These are phyloP conservation scores for Abrostola tripartita DNA, from an alignment of 2,888 invertebrate species.

Conservation along the genomic window DNA sequence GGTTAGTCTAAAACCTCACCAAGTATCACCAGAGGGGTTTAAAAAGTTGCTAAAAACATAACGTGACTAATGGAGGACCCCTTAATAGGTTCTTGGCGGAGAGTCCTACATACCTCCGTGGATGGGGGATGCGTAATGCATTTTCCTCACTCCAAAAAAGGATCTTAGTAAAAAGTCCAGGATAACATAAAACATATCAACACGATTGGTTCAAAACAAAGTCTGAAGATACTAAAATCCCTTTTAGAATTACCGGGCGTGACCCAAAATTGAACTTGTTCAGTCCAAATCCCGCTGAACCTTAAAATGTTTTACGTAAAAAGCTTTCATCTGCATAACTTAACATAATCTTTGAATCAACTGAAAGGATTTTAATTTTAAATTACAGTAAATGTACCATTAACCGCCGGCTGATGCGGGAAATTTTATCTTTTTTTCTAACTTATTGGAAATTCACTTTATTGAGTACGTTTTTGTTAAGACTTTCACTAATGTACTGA, in stretches of 20 bases:
- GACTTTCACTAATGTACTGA: conserved; percentile 6
- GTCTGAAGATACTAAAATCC: conserved; percentile 31
- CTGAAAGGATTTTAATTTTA: conserved; percentile 83
- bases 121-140: no score
- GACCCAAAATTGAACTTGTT: conserved; percentile 50
- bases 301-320: conserved; percentile 67
- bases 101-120: no score
- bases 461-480: conserved; percentile 9
- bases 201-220: conserved; percentile 32
- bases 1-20: no score
- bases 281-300: conserved; percentile 35
- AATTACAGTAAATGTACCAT: conserved; percentile 74
- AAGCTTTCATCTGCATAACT: conserved; percentile 81
- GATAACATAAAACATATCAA: conserved; percentile 18
- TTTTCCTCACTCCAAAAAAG: no score
- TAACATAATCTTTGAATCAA: conserved; percentile 83
- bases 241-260: conserved; percentile 51
- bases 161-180: conserved; percentile 1
- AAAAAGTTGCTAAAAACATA: no score
- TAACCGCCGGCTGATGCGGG: conserved; percentile 58
- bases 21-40: no score
- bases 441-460: conserved; percentile 36
- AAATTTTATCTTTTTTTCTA: conserved; percentile 57
- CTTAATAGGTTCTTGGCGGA: no score
- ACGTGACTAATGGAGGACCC: no score